Evolutionary conservation across 2,888 invertebrate genomes (phyloP).

Genomic region (Leptarthrus brevirostris): DNA sequence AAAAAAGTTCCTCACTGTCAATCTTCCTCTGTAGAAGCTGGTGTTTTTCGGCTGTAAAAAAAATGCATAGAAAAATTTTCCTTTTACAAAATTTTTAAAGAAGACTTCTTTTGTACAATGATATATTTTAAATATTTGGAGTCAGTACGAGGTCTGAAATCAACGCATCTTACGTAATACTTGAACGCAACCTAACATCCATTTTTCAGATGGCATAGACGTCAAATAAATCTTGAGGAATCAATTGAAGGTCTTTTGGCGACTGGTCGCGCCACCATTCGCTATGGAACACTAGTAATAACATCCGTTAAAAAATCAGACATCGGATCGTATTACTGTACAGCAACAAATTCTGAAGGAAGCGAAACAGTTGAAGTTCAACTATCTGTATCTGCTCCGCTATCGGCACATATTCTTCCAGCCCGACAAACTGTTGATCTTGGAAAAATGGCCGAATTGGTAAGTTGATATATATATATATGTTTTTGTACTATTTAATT

Average conservation of each 20-base stretch:
- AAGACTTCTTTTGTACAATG: no score
- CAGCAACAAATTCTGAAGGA: slow-evolving; percentile 70
- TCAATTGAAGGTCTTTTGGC: slow-evolving; percentile 67
- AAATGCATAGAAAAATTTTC: no score
- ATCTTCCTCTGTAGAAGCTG: no score
- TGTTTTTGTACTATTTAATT: not conserved
- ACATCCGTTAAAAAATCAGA: slow-evolving; percentile 68
- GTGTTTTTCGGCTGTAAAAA: no score
- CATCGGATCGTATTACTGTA: slow-evolving; percentile 70
- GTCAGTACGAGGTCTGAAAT: no score
- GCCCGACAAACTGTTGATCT: slow-evolving; percentile 81
- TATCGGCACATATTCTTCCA: slow-evolving; percentile 82
- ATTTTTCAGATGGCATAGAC: slow-evolving; percentile 70
- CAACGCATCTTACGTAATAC: no score
- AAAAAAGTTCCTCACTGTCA: no score
- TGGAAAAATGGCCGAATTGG: slow-evolving; percentile 83
- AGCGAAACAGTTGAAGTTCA: slow-evolving; percentile 70
- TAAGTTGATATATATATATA: slow-evolving; percentile 62
- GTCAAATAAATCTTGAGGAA: slow-evolving; percentile 68
- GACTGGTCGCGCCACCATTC: slow-evolving; percentile 68
- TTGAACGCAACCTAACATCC: no score
- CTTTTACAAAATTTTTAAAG: no score
- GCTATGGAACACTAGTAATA: slow-evolving; percentile 70
- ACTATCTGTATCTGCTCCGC: slow-evolving; percentile 73
- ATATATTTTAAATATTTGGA: no score